phyloP scores from a whole-genome alignment of 2,888 invertebrate species.

The Mystacides longicornis region DNA sequence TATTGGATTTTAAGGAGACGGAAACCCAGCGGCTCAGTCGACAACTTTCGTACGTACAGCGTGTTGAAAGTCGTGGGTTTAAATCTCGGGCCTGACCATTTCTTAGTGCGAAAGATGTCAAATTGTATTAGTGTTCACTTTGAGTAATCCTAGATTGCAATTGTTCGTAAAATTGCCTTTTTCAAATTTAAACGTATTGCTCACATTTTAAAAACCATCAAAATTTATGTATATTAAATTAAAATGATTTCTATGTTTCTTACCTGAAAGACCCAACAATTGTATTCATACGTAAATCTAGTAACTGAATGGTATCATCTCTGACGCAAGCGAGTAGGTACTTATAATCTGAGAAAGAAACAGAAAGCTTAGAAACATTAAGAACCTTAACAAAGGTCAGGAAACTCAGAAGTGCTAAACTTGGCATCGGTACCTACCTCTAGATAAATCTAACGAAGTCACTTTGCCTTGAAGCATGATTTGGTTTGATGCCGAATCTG shows the following conservation, averaged over 20 bases:
- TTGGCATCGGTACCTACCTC: constrained; percentile 53
- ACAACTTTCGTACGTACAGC: no score
- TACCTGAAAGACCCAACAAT: constrained; percentile 86
- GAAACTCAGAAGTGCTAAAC: not conserved
- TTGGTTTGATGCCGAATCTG: constrained; percentile 73
- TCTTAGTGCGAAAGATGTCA: no score
- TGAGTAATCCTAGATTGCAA: no score
- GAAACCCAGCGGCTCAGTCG: no score
- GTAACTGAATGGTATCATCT: constrained; percentile 89
- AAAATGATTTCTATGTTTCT: constrained; percentile 28
- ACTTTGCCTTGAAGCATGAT: constrained; percentile 87
- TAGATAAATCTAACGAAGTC: constrained; percentile 87
- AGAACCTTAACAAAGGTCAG: not conserved
- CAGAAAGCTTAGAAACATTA: not conserved
- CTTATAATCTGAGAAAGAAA: constrained; percentile 66
- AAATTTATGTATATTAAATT: no score
- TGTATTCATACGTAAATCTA: constrained; percentile 92
- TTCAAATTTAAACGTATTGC: no score
- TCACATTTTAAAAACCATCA: no score
- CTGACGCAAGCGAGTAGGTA: constrained; percentile 87
- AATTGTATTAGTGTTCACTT: no score
- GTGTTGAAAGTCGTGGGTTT: no score
- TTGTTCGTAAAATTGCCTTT: no score
- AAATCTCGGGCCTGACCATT: no score
- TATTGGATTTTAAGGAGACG: no score